Percentiles rank a stretch among this genome's conserved stretches.
Evolutionary conservation across 2,113 vertebrate genomes (phyloP).

Genomic region (Chaenogobius annularis): DNA sequence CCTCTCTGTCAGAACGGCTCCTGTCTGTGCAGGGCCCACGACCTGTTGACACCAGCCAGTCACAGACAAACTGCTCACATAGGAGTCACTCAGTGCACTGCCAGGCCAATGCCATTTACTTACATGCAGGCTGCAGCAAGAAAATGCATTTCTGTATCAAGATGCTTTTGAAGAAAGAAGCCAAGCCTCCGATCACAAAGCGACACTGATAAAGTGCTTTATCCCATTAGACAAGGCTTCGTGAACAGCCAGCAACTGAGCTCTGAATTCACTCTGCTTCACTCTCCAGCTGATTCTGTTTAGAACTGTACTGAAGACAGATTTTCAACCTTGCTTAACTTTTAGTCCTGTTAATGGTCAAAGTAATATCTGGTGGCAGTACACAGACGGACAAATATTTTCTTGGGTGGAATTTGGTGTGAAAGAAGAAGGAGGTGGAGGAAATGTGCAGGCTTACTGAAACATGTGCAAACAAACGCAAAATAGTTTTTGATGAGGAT

Average conservation of each 20-base stretch:
- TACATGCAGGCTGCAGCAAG: neutral
- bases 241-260: conserved; percentile 60
- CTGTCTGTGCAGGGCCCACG: conserved; percentile 42
- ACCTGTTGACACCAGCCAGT: conserved; percentile 55
- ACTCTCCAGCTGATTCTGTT: conserved; percentile 55
- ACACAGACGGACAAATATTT: neutral
- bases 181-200: conserved; percentile 51
- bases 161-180: conserved; percentile 41
- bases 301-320: too few species aligned
- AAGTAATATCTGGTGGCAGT: neutral
- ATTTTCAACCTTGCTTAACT: too few species aligned
- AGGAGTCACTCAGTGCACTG: neutral
- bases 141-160: conserved; percentile 26
- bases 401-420: too few species aligned
- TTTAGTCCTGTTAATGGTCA: neutral
- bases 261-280: conserved; percentile 49
- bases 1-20: conserved; percentile 42
- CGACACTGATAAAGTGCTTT: conserved; percentile 62
- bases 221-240: conserved; percentile 68
- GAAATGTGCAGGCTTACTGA: too few species aligned
- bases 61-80: conserved; percentile 28
- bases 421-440: too few species aligned
- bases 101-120: neutral
- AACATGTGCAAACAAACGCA: neutral
- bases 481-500: neutral